These are phyloP conservation scores for Heliornis fulica DNA, from an alignment of 2,113 vertebrate species.

Conservation along the genomic window DNA sequence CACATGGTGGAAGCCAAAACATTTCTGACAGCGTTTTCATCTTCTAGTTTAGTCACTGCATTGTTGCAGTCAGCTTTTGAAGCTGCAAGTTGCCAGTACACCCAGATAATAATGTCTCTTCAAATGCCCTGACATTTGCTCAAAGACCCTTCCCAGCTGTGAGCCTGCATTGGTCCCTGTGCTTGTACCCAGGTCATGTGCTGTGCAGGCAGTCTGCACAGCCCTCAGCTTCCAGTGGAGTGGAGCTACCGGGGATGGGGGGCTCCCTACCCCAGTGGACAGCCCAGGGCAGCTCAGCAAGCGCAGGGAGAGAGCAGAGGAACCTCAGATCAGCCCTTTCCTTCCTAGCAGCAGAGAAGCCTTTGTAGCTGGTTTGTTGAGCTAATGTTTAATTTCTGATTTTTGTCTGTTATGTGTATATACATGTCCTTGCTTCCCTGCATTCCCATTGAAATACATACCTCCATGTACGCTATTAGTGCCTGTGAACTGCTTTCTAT, in stretches of 20 bases:
- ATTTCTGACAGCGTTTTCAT: background rate
- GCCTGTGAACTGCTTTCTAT: background rate
- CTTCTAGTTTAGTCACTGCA: background rate
- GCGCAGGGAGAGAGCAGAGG: background rate
- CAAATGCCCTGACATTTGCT: background rate
- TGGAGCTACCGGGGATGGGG: background rate
- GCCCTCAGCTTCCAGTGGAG: background rate
- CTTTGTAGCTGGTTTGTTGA: background rate
- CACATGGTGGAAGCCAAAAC: background rate
- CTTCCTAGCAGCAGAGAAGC: background rate
- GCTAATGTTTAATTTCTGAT: background rate
- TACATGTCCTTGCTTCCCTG: background rate
- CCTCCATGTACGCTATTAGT: background rate
- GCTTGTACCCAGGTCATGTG: background rate
- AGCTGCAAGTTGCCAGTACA: background rate
- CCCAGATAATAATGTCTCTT: background rate
- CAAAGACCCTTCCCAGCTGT: background rate
- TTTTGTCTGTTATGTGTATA: background rate
- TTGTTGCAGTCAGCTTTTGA: background rate
- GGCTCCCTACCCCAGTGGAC: background rate
- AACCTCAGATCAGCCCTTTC: background rate
- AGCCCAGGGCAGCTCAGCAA: background rate
- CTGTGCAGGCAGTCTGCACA: background rate
- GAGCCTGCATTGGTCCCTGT: background rate
- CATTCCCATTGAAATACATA: background rate